These are phyloP conservation scores for Ctenosaura bakeri DNA, from an alignment of 2,797 vertebrate species.

Conservation along the genomic window DNA sequence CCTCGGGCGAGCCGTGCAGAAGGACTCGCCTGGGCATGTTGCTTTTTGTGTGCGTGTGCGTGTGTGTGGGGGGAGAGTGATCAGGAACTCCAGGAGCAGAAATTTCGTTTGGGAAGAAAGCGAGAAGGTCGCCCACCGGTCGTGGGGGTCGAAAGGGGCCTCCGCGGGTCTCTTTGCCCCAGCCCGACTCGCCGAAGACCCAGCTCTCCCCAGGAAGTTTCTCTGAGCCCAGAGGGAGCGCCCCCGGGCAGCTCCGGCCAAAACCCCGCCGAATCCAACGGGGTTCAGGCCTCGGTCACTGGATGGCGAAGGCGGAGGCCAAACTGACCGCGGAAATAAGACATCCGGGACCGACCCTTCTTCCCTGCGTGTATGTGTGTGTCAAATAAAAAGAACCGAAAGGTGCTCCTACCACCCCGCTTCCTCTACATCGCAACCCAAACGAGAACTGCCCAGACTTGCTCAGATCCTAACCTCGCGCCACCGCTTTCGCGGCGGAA, in stretches of 20 bases:
- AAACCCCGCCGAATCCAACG: background rate
- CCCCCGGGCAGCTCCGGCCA: background rate
- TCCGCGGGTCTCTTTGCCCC: background rate
- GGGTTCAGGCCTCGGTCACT: too few relatives aligned
- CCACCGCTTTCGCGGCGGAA: background rate
- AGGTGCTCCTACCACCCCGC: too few relatives aligned
- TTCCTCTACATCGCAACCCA: background rate
- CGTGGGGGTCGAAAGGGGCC: background rate
- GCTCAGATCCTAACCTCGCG: too few relatives aligned
- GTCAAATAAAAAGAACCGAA: background rate
- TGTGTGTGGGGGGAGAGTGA: too few relatives aligned
- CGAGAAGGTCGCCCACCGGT: too few relatives aligned
- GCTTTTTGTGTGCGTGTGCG: slow-evolving; percentile 10
- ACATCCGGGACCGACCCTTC: too few relatives aligned
- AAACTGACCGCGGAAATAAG: background rate
- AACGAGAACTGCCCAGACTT: background rate
- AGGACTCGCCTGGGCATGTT: too few relatives aligned
- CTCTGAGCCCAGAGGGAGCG: background rate
- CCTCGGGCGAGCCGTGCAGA: background rate
- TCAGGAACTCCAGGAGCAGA: too few relatives aligned
- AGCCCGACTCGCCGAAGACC: background rate
- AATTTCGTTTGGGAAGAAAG: background rate
- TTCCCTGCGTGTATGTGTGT: too few relatives aligned
- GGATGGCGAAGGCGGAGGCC: background rate
- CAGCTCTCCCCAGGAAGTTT: background rate